A percentile compares a stretch with the other conserved stretches of the same genome.
phyloP scores from a whole-genome alignment of 2,113 vertebrate genomes.

The Clarias macrocephalus region DNA sequence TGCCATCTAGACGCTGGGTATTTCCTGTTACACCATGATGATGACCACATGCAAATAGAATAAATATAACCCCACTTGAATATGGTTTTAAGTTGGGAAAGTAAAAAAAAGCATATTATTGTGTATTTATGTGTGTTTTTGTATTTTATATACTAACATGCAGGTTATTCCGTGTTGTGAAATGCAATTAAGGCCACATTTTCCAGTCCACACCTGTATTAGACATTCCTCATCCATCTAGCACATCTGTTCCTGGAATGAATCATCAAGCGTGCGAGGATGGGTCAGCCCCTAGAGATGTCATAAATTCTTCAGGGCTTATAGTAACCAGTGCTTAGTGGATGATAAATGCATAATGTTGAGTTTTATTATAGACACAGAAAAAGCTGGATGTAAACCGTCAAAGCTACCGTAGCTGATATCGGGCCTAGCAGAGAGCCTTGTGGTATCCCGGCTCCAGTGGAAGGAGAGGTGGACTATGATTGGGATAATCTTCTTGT shows the following conservation, averaged over 20 bases:
- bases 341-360: constrained; percentile 4
- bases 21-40: not conserved
- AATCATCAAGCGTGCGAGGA: not conserved
- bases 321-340: constrained; percentile 17
- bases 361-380: constrained; percentile 28
- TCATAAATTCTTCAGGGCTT: constrained; percentile 8
- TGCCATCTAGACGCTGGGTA: not conserved
- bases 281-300: not conserved
- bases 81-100: not conserved
- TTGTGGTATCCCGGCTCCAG: not conserved
- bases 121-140: too few species aligned
- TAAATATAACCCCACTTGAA: not conserved
- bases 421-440: not conserved
- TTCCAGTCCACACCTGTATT: not conserved
- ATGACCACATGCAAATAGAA: not conserved
- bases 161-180: not conserved
- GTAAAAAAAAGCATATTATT: too few species aligned
- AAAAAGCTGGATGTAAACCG: not conserved
- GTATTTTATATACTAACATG: not conserved
- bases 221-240: not conserved
- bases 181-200: not conserved
- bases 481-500: constrained; percentile 12
- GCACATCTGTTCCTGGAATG: not conserved
- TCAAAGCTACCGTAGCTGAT: not conserved
- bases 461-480: not conserved